These are phyloP conservation scores for Desmodus rotundus DNA, from an alignment of 2,113 vertebrate species.

Conservation along the genomic window DNA sequence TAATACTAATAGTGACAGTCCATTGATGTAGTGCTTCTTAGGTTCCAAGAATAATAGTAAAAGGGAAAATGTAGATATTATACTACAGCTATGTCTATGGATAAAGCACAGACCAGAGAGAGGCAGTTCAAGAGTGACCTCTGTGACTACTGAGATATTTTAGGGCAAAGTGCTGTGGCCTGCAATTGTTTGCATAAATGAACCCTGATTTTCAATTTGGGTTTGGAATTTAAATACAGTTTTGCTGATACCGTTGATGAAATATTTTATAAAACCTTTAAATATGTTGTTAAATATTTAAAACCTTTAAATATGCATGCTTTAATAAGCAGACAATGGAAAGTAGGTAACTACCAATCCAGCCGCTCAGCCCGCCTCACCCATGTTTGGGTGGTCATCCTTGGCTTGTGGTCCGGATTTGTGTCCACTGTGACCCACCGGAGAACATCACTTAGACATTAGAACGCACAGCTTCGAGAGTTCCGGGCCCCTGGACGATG, in stretches of 20 bases:
- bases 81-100: fast-evolving
- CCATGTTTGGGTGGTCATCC: neutral
- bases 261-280: neutral
- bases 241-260: neutral
- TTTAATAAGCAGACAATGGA: neutral
- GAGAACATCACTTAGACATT: neutral
- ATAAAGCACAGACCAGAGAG: neutral
- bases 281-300: neutral
- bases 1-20: slow-evolving; percentile 30
- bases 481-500: neutral
- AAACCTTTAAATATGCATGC: neutral
- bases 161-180: neutral
- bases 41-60: neutral
- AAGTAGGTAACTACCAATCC: neutral
- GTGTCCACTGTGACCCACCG: neutral
- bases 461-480: neutral
- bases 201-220: neutral
- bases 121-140: neutral
- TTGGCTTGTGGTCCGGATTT: neutral
- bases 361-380: neutral
- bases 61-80: neutral
- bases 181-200: neutral
- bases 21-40: neutral
- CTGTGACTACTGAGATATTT: neutral
- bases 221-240: neutral